These are phyloP conservation scores for Lasiommata megera DNA, from an alignment of 2,888 invertebrate species.

Conservation along the genomic window DNA sequence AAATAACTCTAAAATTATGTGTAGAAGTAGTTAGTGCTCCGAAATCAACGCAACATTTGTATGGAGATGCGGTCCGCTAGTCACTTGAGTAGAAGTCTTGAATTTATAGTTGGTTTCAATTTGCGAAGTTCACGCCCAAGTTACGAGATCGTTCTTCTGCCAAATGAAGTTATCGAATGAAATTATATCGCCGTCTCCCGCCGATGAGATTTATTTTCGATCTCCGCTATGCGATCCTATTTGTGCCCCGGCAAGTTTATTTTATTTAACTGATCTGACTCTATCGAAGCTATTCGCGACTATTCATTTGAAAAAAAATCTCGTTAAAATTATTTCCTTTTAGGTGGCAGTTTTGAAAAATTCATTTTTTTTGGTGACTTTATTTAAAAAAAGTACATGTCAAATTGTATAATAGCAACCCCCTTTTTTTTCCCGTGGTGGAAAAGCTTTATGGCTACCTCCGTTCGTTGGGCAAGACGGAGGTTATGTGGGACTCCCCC, in stretches of 20 bases:
- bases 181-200: slow-evolving; percentile 17
- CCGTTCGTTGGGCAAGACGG: no score
- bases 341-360: no score
- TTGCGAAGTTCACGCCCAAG: slow-evolving; percentile 1
- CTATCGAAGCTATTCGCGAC: neutral
- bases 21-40: no score
- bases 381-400: no score
- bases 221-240: slow-evolving; percentile 21
- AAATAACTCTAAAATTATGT: no score
- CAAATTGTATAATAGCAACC: no score
- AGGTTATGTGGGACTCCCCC: no score
- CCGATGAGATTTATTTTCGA: slow-evolving; percentile 27
- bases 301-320: neutral
- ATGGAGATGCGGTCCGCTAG: no score
- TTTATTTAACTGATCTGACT: slow-evolving; percentile 15
- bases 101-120: slow-evolving; percentile 1
- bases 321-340: neutral
- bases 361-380: no score
- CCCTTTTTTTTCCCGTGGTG: no score
- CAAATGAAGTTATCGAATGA: slow-evolving; percentile 20
- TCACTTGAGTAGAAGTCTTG: neutral
- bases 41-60: no score
- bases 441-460: no score
- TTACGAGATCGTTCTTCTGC: neutral
- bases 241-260: slow-evolving; percentile 10